phyloP scores from a whole-genome alignment of 2,888 invertebrate genomes.

The Mesorhabditis spiculigera region DNA sequence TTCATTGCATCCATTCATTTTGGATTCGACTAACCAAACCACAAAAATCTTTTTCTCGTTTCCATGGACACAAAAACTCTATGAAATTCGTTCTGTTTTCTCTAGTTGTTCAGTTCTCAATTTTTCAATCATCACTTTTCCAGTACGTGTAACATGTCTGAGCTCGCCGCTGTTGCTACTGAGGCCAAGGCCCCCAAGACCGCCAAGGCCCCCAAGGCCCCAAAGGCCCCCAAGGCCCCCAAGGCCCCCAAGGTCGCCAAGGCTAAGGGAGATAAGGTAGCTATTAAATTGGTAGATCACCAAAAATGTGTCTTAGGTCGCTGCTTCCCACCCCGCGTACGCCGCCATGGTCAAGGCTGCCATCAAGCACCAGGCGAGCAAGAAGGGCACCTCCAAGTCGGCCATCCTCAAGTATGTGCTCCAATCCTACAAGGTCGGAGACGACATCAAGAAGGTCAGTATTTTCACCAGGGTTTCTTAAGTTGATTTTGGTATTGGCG shows the following conservation, averaged over 20 bases:
- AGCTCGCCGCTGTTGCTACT: too few species aligned
- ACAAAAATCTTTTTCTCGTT: too few species aligned
- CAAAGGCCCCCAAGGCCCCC: background rate
- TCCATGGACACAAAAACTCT: too few species aligned
- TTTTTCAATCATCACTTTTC: too few species aligned
- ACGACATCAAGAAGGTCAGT: slow-evolving; percentile 40
- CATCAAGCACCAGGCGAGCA: slow-evolving; percentile 59
- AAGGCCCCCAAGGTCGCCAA: background rate
- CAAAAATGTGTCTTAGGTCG: slow-evolving; percentile 34
- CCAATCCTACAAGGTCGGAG: slow-evolving; percentile 59
- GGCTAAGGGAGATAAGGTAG: slow-evolving; percentile 18
- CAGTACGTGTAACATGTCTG: too few species aligned
- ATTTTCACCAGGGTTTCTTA: background rate
- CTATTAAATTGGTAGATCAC: slow-evolving; percentile 34
- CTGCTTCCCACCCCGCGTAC: slow-evolving; percentile 55
- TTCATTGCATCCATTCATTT: too few species aligned
- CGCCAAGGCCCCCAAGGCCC: too few species aligned
- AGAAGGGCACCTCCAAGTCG: slow-evolving; percentile 61
- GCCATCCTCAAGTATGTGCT: slow-evolving; percentile 61
- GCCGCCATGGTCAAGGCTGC: slow-evolving; percentile 60
- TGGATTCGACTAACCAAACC: too few species aligned
- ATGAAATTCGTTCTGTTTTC: too few species aligned
- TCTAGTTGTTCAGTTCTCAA: too few species aligned
- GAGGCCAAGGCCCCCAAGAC: background rate
- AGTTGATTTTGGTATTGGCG: too few species aligned